Conservation (phyloP, 2,113 vertebrate species). For the Jacana jacana region DNA sequence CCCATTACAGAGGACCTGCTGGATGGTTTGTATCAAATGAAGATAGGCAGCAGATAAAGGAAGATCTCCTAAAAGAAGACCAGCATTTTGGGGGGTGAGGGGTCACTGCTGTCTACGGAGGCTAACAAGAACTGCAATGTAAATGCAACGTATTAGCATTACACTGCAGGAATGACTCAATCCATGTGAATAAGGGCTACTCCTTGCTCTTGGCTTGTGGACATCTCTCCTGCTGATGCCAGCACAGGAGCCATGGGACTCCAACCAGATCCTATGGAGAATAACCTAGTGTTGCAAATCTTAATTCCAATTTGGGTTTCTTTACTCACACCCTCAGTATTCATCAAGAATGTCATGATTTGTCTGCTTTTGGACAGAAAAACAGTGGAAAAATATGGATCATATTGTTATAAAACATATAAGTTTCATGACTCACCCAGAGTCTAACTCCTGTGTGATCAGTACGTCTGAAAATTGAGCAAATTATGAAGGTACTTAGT, state of each 20-base stretch:
- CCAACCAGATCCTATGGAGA: background rate
- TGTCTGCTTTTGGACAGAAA: background rate
- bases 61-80: background rate
- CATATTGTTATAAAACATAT: background rate
- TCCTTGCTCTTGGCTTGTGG: background rate
- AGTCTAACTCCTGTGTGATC: background rate
- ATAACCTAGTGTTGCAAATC: background rate
- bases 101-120: background rate
- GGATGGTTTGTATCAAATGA: background rate
- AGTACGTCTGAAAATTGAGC: background rate
- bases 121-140: background rate
- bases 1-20: background rate
- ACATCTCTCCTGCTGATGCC: background rate
- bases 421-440: background rate
- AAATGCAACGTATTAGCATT: rapidly evolving
- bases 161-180: background rate
- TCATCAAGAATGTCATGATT: background rate
- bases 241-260: background rate
- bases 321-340: background rate
- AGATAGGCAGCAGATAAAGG: background rate
- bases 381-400: background rate
- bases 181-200: background rate
- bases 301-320: background rate
- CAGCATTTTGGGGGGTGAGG: background rate
- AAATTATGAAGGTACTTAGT: background rate